Base-by-base conservation (phyloP, 2,888 invertebrate genomes). In the Pammene fasciana region DNA sequence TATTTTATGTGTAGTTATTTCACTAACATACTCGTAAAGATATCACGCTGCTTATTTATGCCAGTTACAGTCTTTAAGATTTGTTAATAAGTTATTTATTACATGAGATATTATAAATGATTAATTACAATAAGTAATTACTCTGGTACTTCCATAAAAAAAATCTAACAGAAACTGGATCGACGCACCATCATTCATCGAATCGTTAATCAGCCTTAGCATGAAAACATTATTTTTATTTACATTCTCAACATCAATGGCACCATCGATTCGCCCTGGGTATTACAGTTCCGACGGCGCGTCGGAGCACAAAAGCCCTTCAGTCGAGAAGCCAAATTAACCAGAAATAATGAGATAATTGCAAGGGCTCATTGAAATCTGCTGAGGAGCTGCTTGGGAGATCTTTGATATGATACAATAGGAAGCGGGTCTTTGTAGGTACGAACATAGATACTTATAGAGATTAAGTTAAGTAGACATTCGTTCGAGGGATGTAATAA, bases 301-400 rank as follows among this genome's bases (percentile, higher is more conserved):
- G 84, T 87, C 77, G 78, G 77, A 75, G 75, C 84, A 78, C 72
- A 73, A 76, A 70, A 74, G 76, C 77, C 65, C 82, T 85, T 75
- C 77, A 82, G 76, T 72, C 72, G 74, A 81, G 81, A 68, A 78
- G 73, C 74, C 78, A 84, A 87, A 87, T 88, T 83, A 86, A 73
- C 79, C 79, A 82, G 81, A 86, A 83, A 79, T 85, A 87, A 89
- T 76, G 72, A 76, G 81, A 82, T 87, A 86, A 89, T 87, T 85
- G 83, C 78, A 71, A 72, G 72, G 73, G 67, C 73, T 78, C 78
- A 79, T 81, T 79, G 75, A 80, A 73, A 73, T 77, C 76, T 73
- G 73, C 75, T 74, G 72, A 75, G 74, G 38, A 65, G 48, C 72
- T 72, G 66, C 78, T 81, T 78, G 74, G 72, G 73, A 70, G 74